Conservation (phyloP, 2,888 invertebrate genomes). For the Oscheius sp. region DNA sequence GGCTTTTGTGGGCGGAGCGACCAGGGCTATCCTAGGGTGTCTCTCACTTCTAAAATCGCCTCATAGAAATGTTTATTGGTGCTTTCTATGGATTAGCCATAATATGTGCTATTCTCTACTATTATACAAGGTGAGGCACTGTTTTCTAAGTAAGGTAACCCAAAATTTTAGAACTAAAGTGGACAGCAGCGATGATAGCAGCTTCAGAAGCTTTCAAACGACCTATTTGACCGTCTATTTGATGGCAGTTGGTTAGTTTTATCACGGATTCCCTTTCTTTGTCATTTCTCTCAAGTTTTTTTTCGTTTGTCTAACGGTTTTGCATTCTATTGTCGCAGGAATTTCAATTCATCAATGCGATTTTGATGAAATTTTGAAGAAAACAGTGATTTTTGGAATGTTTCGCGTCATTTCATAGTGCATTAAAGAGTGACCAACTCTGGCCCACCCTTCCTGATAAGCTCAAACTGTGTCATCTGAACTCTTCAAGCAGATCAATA, state of each 20-base stretch:
- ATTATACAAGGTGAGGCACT: constrained; percentile 70
- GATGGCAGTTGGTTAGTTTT: constrained; percentile 72
- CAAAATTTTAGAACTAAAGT: constrained; percentile 21
- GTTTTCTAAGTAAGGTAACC: neutral
- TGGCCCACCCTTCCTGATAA: too few species aligned
- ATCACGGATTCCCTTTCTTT: too few species aligned
- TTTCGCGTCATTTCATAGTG: too few species aligned
- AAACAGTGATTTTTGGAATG: too few species aligned
- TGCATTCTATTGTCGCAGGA: too few species aligned
- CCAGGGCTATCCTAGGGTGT: constrained; percentile 5
- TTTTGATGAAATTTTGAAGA: too few species aligned
- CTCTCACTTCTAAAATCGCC: neutral
- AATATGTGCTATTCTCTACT: constrained; percentile 71
- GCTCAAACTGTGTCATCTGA: too few species aligned
- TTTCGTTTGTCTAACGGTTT: too few species aligned
- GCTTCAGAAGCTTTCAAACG: constrained; percentile 72
- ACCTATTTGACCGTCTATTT: constrained; percentile 73
- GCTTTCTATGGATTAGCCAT: constrained; percentile 56
- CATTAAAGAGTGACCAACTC: too few species aligned
- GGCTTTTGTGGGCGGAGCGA: constrained; percentile 17
- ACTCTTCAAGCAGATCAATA: too few species aligned
- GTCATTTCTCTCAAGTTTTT: constrained; percentile 1
- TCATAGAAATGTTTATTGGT: constrained; percentile 45
- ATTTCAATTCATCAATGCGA: too few species aligned
- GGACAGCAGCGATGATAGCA: constrained; percentile 64